Percentiles rank a stretch among this genome's conserved stretches.
Conservation (phyloP, 2,797 vertebrate species). For the Enteromius afrohamiltoni region DNA sequence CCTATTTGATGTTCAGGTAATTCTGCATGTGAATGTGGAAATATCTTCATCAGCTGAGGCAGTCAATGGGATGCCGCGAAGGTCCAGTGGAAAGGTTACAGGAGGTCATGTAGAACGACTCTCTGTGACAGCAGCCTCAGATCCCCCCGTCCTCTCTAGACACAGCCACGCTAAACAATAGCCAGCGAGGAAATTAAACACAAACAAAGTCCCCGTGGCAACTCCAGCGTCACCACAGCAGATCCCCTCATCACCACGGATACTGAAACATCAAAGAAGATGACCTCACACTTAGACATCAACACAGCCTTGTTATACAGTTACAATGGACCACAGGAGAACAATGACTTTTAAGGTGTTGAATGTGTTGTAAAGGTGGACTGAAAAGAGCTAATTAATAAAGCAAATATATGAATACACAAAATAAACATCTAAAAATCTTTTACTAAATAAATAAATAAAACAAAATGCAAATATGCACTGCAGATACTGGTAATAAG, state of each 20-base stretch:
- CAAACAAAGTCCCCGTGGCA: slow-evolving; percentile 55
- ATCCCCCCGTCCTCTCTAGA: slow-evolving; percentile 67
- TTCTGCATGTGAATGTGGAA: slow-evolving; percentile 55
- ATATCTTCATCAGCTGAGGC: slow-evolving; percentile 77
- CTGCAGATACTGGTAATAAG: no score
- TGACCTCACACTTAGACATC: slow-evolving; percentile 68
- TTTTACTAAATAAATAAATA: neutral
- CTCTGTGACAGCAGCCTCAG: slow-evolving; percentile 79
- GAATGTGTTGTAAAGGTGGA: slow-evolving; percentile 17
- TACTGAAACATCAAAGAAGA: slow-evolving; percentile 64
- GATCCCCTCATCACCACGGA: slow-evolving; percentile 53
- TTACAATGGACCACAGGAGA: slow-evolving; percentile 23
- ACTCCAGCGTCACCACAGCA: slow-evolving; percentile 44
- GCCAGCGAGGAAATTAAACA: slow-evolving; percentile 74
- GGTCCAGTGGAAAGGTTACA: slow-evolving; percentile 71
- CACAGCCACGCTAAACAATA: slow-evolving; percentile 76
- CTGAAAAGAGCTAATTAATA: slow-evolving; percentile 24
- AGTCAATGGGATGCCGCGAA: slow-evolving; percentile 64
- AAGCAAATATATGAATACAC: slow-evolving; percentile 30
- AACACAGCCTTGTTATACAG: slow-evolving; percentile 53
- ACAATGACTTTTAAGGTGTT: slow-evolving; percentile 29
- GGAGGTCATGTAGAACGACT: slow-evolving; percentile 77
- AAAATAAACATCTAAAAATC: neutral
- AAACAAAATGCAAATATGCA: neutral
- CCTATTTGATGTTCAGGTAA: neutral